Conservation (phyloP, 1,140 invertebrate species). For the Psilanteris sp. region DNA sequence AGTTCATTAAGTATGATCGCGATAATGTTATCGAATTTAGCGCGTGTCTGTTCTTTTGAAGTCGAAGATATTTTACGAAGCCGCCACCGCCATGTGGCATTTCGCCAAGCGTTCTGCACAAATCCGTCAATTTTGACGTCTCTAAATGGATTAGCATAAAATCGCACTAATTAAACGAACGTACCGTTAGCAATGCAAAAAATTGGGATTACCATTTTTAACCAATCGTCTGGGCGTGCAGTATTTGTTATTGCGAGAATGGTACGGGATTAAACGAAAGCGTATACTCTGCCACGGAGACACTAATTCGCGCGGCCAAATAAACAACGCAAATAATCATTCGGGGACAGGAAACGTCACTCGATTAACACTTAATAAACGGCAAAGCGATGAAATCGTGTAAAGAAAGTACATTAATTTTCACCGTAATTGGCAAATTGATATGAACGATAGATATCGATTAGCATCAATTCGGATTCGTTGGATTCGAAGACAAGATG, state of each 20-base stretch:
- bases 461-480: constrained; percentile 53
- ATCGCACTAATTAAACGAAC: no score
- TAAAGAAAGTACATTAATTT: constrained; percentile 44
- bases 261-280: no score
- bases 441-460: constrained; percentile 56
- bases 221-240: no score
- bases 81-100: constrained; percentile 53
- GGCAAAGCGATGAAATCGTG: constrained; percentile 1
- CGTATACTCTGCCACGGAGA: no score
- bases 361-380: constrained; percentile 34
- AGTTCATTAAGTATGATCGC: constrained; percentile 13
- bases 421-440: constrained; percentile 47
- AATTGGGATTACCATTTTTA: no score
- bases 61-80: constrained; percentile 43
- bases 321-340: constrained; percentile 2
- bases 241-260: no score
- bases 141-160: constrained; percentile 2
- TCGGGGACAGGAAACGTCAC: constrained; percentile 1
- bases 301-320: background rate
- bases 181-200: background rate
- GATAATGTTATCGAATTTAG: constrained; percentile 44
- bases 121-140: constrained; percentile 21
- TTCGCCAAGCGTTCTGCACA: constrained; percentile 31
- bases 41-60: constrained; percentile 33
- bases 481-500: constrained; percentile 50